Evolutionary conservation across 2,888 invertebrate species (phyloP).

Genomic region (Hanleya hanleyi): DNA sequence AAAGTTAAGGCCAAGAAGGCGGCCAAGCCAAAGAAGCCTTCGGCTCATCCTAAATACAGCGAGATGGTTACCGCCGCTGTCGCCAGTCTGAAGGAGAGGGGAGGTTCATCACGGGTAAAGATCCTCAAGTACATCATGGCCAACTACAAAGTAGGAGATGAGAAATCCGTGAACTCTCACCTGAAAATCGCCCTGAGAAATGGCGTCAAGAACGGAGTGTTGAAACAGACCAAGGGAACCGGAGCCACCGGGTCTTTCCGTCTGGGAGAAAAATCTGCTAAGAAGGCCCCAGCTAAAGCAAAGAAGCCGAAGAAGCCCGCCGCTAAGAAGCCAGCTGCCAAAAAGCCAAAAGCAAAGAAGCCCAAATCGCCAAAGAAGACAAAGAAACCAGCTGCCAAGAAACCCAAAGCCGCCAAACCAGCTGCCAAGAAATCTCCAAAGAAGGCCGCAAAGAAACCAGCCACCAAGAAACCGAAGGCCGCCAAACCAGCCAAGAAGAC

Average conservation of each 20-base stretch:
- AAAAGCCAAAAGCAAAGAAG: constrained; percentile 47
- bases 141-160: constrained; percentile 72
- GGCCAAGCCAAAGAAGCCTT: constrained; percentile 59
- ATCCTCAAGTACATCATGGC: constrained; percentile 74
- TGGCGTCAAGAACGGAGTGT: constrained; percentile 67
- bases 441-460: constrained; percentile 27
- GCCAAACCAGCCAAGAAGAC: constrained; percentile 19
- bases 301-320: no score
- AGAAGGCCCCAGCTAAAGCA: constrained; percentile 13
- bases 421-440: constrained; percentile 41
- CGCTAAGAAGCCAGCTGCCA: constrained; percentile 39
- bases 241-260: constrained; percentile 66
- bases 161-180: constrained; percentile 71
- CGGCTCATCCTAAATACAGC: constrained; percentile 70
- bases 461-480: constrained; percentile 42
- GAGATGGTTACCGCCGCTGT: constrained; percentile 74
- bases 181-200: constrained; percentile 72
- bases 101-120: constrained; percentile 74
- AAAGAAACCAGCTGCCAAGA: neutral
- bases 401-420: constrained; percentile 28
- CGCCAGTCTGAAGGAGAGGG: constrained; percentile 71
- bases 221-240: constrained; percentile 70
- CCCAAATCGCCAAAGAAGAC: constrained; percentile 19
- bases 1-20: constrained; percentile 42
- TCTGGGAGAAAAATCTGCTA: constrained; percentile 42